Evolutionary conservation across 2,888 invertebrate species (phyloP).

Genomic region (Parnassius mnemosyne): DNA sequence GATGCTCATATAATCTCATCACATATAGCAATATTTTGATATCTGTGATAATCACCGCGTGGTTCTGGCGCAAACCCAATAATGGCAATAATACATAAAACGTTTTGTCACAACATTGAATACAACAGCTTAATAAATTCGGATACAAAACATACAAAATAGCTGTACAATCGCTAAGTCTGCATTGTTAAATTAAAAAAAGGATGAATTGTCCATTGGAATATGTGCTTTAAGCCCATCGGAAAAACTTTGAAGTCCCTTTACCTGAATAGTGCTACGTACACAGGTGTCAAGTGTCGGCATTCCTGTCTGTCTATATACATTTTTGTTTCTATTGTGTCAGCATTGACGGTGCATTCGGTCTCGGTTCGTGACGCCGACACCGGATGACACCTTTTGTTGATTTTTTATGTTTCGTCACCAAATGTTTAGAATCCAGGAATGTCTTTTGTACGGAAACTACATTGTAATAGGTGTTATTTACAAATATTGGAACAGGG

Average conservation of each 20-base stretch:
- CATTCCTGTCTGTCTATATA: constrained; percentile 35
- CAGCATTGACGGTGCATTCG: constrained; percentile 3
- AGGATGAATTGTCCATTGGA: not conserved
- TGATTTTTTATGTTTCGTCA: constrained; percentile 24
- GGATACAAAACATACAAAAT: not conserved
- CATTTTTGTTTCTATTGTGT: constrained; percentile 19
- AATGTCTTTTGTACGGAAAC: constrained; percentile 11
- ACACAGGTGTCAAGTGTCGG: constrained; percentile 46
- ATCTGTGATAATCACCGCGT: no score
- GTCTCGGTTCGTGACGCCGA: not conserved
- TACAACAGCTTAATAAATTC: not conserved
- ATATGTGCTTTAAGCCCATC: not conserved
- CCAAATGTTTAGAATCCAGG: not conserved
- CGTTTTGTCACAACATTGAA: constrained; percentile 2
- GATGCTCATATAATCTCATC: no score
- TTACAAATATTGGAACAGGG: constrained; percentile 7
- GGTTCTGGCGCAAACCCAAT: not conserved
- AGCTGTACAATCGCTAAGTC: constrained; percentile 2
- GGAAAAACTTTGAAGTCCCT: not conserved
- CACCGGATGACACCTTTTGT: constrained; percentile 15
- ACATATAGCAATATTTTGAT: no score
- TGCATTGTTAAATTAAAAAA: constrained; percentile 6
- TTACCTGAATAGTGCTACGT: not conserved
- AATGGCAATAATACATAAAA: not conserved
- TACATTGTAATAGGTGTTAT: constrained; percentile 7